Base-by-base conservation (phyloP, 2,888 invertebrate species). In the Plemyria rubiginata region DNA sequence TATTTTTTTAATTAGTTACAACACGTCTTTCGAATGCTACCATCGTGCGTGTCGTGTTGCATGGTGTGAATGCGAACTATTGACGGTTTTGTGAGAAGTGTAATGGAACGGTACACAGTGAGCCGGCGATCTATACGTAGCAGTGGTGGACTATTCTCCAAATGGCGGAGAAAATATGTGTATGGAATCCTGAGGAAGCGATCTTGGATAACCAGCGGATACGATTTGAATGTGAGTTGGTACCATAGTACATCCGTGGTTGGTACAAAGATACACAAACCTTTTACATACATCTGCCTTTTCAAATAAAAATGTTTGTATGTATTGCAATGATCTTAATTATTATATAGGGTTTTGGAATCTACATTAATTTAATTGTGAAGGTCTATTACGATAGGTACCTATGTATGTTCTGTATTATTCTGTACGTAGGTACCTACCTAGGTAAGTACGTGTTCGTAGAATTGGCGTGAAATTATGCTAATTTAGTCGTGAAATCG, bases 191-290 rank as follows among this genome's bases (percentile, higher is more conserved):
- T 91, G 67, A 82, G 75, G 43, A 88, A 77, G 60, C 81, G 84
- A 12, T 81, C 84, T 16, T 91, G 92, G 91, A 75, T 88, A 41
- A 86, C 82, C 41, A 88, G 81, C 70, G 85, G 89, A 78, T 92
- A 88, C 68, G 88, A 92, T 76, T 82, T 92, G 65, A 85, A 88
- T 67, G 92, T 92, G 69, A 90, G 91, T n/a, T n/a, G n/a, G n/a
- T n/a, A n/a, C n/a, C n/a, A n/a, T n/a, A n/a, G n/a, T n/a, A n/a
- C n/a, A n/a, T n/a, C n/a, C n/a, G n/a, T n/a, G n/a, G n/a, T n/a
- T n/a, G n/a, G n/a, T n/a, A n/a, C n/a, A n/a, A n/a, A n/a, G n/a
- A n/a, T n/a, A n/a, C n/a, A n/a, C n/a, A n/a, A n/a, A n/a, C n/a
- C n/a, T n/a, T n/a, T n/a, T n/a, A n/a, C n/a, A n/a, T n/a, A n/a